Conservation (phyloP, 2,888 invertebrate genomes). For the Carcina quercana region DNA sequence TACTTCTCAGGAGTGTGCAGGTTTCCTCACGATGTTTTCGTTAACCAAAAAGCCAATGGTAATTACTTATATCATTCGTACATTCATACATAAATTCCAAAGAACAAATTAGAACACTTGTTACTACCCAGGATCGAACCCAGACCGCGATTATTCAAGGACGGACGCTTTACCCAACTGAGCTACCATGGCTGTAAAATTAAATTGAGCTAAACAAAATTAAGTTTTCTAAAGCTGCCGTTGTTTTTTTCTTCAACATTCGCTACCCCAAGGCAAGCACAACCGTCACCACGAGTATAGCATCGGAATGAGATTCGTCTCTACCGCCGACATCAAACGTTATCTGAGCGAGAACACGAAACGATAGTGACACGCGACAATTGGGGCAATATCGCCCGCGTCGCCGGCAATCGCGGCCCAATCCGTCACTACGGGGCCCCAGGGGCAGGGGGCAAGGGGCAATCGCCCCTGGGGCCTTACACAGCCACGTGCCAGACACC, state of each 20-base stretch:
- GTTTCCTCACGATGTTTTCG: too few relatives aligned
- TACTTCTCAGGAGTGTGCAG: too few relatives aligned
- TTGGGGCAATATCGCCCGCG: constrained; percentile 26
- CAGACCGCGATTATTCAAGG: too few relatives aligned
- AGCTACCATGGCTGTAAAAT: too few relatives aligned
- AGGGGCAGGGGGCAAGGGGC: background rate
- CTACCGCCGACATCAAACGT: constrained; percentile 13
- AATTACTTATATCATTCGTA: too few relatives aligned
- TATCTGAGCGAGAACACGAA: constrained; percentile 16
- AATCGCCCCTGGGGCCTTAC: too few relatives aligned
- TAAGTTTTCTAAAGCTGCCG: background rate
- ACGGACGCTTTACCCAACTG: too few relatives aligned
- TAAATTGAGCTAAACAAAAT: too few relatives aligned
- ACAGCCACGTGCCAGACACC: constrained; percentile 5
- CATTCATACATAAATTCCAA: too few relatives aligned
- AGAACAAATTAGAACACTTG: too few relatives aligned
- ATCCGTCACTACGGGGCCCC: constrained; percentile 44
- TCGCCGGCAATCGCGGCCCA: constrained; percentile 49
- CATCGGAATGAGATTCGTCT: constrained; percentile 3
- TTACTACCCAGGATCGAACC: too few relatives aligned
- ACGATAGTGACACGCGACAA: constrained; percentile 35
- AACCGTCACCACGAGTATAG: background rate
- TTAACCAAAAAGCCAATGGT: too few relatives aligned
- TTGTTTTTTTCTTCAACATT: background rate
- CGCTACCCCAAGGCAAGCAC: background rate